Percentiles rank a stretch among this genome's conserved stretches.
Evolutionary conservation across 2,797 vertebrate species (phyloP).

Genomic region (Hoplostethus mediterraneus): DNA sequence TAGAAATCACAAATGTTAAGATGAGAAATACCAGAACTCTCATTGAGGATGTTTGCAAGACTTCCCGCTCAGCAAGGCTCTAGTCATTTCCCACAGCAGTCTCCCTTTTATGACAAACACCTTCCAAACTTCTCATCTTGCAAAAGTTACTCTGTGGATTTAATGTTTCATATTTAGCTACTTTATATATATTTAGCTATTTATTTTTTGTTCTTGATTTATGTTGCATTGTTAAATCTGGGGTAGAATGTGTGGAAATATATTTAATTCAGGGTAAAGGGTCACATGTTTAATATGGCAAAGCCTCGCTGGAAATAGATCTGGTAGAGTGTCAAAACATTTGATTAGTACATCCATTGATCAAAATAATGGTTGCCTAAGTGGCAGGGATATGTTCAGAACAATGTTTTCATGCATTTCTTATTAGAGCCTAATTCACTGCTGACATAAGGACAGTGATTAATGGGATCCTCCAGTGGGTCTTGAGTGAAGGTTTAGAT

Average conservation of each 20-base stretch:
- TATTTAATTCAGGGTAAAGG: too few relatives aligned
- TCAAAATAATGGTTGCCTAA: constrained; percentile 1
- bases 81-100: background rate
- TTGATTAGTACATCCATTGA: background rate
- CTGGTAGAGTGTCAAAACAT: constrained; percentile 1
- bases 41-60: background rate
- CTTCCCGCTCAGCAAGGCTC: background rate
- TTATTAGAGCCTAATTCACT: constrained; percentile 38
- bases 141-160: too few relatives aligned
- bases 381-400: background rate
- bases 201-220: too few relatives aligned
- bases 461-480: constrained; percentile 24
- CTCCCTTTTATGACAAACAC: too few relatives aligned
- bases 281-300: background rate
- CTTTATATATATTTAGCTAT: too few relatives aligned
- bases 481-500: constrained; percentile 30
- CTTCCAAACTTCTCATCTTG: too few relatives aligned
- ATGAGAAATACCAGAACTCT: constrained; percentile 1
- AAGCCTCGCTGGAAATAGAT: background rate
- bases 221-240: too few relatives aligned
- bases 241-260: too few relatives aligned
- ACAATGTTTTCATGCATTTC: constrained; percentile 15
- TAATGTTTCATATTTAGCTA: too few relatives aligned
- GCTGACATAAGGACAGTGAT: constrained; percentile 28
- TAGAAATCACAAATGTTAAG: background rate